A percentile compares a stretch with the other conserved stretches of the same genome.
Evolutionary conservation across 2,113 vertebrate species (phyloP).

Genomic region (Notarius quadriscutis): DNA sequence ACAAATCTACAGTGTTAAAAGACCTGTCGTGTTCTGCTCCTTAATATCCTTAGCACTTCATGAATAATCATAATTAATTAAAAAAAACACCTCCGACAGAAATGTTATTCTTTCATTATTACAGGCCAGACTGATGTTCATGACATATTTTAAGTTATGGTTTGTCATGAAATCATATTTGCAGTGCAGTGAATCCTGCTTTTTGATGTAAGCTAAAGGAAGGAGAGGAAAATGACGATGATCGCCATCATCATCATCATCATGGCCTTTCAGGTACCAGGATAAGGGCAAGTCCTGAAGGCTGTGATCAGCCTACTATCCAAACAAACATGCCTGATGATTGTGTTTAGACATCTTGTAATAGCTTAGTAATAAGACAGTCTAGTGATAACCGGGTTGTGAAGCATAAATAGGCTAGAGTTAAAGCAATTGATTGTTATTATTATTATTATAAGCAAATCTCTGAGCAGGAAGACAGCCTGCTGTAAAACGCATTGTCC

Average conservation of each 20-base stretch:
- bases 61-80: not conserved
- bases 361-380: too few species aligned
- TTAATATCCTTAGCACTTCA: not conserved
- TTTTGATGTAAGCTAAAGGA: not conserved
- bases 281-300: not conserved
- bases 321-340: too few species aligned
- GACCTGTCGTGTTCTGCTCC: not conserved
- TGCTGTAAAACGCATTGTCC: too few species aligned
- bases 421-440: too few species aligned
- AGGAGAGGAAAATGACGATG: not conserved
- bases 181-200: not conserved
- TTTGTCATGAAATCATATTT: not conserved
- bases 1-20: not conserved
- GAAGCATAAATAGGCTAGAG: not conserved
- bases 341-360: too few species aligned
- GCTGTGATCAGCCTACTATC: not conserved
- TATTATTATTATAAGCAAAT: not conserved
- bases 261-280: not conserved
- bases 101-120: not conserved
- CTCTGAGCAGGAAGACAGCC: not conserved
- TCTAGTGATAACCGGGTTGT: not conserved
- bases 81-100: not conserved
- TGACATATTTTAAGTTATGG: not conserved
- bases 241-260: constrained; percentile 14
- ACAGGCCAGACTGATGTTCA: not conserved